Base-by-base conservation (phyloP, 2,888 invertebrate species). In the Mamestra brassicae region DNA sequence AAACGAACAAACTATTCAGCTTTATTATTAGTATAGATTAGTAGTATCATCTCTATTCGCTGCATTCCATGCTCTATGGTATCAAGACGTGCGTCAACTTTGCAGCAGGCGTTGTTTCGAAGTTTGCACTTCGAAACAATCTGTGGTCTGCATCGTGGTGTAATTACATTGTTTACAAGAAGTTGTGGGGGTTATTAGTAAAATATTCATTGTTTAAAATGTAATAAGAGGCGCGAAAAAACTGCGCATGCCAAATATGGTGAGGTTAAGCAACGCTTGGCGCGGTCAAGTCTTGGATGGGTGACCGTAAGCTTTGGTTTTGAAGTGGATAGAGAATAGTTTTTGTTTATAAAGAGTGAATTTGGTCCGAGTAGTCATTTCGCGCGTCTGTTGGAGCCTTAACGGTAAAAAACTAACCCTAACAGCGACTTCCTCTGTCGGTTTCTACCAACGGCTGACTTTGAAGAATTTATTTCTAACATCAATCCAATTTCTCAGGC, bases 101-200 rank as follows among this genome's bases (percentile, higher is more conserved):
- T 15, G 54, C 38, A 17, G 38, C 11, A 47, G 13, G 38, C n/a
- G 38, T 38, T n/a, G n/a, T n/a, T n/a, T n/a, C n/a, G 17, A 54
- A 78, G 70, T 70, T 50, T 78, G 6, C 78, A 55, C 38, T 75
- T 61, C 0, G 11, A 5, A 75, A 75, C 75, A 70, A 50, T 26
- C 54, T 78, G 78, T 50, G 70, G 78, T 50, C 47, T 26, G 10
- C 61, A 17, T 13, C n/a, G 34, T 55, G 58, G n/a, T 47, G 34
- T 50, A 34, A 69, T 69, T 55, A 55, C 15, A 15, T 34, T 36
- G 76, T 11, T 52, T n/a, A 47, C n/a, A 47, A 75, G 38, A 54
- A 61, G 45, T 4, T 54, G 0, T 26, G 26, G 26, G 2, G 11
- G 1, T 26, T 26, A 45, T 47, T 45, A 61, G 42, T 60, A 42